A percentile compares a stretch with the other conserved stretches of the same genome.
These are phyloP conservation scores for Iphiclides podalirius DNA, from an alignment of 2,888 invertebrate species.

Conservation along the genomic window DNA sequence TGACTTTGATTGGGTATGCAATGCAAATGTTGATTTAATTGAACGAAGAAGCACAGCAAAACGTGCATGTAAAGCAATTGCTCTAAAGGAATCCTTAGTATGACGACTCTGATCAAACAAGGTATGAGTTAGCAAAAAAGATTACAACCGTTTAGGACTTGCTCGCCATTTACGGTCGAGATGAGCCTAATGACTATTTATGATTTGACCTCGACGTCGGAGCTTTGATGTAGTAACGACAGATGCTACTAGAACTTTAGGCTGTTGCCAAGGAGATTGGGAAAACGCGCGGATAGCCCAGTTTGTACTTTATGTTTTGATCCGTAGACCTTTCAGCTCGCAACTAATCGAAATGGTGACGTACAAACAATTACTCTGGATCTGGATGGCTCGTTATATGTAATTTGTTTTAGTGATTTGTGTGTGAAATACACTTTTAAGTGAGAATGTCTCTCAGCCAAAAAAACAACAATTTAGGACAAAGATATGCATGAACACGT, in stretches of 20 bases:
- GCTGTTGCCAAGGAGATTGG: conserved; percentile 1
- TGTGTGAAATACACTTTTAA: no score
- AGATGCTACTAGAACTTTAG: conserved; percentile 2
- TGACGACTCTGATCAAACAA: conserved; percentile 6
- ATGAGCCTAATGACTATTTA: conserved; percentile 36
- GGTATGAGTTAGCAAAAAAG: conserved; percentile 11
- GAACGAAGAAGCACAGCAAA: not conserved
- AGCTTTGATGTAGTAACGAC: conserved; percentile 20
- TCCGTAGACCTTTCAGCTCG: no score
- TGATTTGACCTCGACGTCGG: conserved; percentile 30
- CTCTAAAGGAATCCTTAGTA: conserved; percentile 8
- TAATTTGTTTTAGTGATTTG: no score
- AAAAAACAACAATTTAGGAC: no score
- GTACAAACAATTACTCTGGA: no score
- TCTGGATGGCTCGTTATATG: no score
- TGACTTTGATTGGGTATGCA: not conserved
- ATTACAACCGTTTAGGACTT: conserved; percentile 7
- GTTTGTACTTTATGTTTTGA: no score
- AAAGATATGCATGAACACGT: no score
- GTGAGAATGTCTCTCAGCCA: no score
- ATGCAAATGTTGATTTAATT: not conserved
- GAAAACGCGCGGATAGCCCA: no score
- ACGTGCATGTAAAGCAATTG: conserved; percentile 1
- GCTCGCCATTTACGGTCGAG: conserved; percentile 29
- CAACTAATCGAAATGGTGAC: no score